These are phyloP conservation scores for Drosophila tsacasi DNA, from an alignment of 1,140 invertebrate species.

Conservation along the genomic window DNA sequence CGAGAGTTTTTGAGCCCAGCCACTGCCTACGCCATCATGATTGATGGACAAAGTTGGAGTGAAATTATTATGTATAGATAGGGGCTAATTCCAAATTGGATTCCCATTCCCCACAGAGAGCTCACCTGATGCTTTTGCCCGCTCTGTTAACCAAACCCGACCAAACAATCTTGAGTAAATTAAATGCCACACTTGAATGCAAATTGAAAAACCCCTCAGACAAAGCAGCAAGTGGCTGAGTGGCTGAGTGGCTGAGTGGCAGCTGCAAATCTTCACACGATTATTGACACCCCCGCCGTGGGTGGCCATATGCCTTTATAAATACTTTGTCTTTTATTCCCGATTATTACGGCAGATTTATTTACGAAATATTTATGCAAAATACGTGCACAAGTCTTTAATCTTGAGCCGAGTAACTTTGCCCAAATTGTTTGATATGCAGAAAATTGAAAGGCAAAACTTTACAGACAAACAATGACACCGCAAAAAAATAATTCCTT, in stretches of 20 bases:
- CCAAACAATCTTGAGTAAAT: slow-evolving; percentile 58
- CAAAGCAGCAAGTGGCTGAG: slow-evolving; percentile 36
- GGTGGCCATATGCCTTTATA: slow-evolving; percentile 7
- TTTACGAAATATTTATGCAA: slow-evolving; percentile 78
- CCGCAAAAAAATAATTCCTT: background rate
- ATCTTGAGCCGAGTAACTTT: slow-evolving; percentile 65
- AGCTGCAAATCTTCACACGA: slow-evolving; percentile 66
- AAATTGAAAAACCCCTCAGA: slow-evolving; percentile 61
- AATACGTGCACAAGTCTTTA: slow-evolving; percentile 79
- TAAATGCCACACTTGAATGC: slow-evolving; percentile 57
- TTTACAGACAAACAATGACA: slow-evolving; percentile 50
- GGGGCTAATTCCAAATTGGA: slow-evolving; percentile 55
- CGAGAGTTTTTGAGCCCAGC: slow-evolving; percentile 47
- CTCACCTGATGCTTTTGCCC: slow-evolving; percentile 24
- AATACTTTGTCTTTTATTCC: slow-evolving; percentile 27
- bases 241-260: slow-evolving; percentile 42
- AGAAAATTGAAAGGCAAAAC: slow-evolving; percentile 85
- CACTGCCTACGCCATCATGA: slow-evolving; percentile 21
- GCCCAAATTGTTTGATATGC: slow-evolving; percentile 73
- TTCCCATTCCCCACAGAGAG: slow-evolving; percentile 8
- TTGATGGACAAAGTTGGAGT: slow-evolving; percentile 40
- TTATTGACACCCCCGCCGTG: slow-evolving; percentile 33
- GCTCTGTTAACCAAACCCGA: slow-evolving; percentile 16
- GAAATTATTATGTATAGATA: slow-evolving; percentile 49
- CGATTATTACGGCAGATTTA: slow-evolving; percentile 51